Evolutionary conservation across 1,140 invertebrate species (phyloP).

Genomic region (Dufourea novaeangliae): DNA sequence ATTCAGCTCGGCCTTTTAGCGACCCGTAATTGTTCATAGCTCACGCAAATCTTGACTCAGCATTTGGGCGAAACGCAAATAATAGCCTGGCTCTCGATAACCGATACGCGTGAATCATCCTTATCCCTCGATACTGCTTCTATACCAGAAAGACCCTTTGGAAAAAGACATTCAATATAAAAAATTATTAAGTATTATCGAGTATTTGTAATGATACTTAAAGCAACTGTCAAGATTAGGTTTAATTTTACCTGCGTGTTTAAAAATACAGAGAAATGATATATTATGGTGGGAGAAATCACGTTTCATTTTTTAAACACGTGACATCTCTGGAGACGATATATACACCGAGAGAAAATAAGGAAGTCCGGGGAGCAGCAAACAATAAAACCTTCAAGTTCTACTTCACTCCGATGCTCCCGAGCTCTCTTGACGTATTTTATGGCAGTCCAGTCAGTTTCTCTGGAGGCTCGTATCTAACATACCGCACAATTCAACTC

Average conservation of each 20-base stretch:
- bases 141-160: constrained; percentile 22
- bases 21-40: constrained; percentile 21
- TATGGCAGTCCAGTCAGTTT: constrained; percentile 27
- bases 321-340: neutral
- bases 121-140: constrained; percentile 6
- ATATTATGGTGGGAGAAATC: neutral
- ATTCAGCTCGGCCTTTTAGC: constrained; percentile 41
- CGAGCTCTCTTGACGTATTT: constrained; percentile 32
- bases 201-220: too few species aligned
- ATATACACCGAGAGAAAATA: constrained; percentile 1
- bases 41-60: constrained; percentile 44
- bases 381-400: constrained; percentile 32
- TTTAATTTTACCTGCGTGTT: too few species aligned
- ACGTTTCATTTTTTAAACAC: neutral
- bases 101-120: constrained; percentile 17
- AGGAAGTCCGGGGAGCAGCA: constrained; percentile 8
- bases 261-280: neutral
- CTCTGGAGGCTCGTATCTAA: constrained; percentile 45
- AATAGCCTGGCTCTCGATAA: constrained; percentile 42
- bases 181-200: too few species aligned
- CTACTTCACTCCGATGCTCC: constrained; percentile 3
- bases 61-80: constrained; percentile 47
- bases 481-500: constrained; percentile 53
- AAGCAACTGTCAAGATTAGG: neutral
- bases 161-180: neutral